A percentile compares a stretch with the other conserved stretches of the same genome.
Conservation (phyloP, 1,140 invertebrate species). For the Sycophaga agraensis region DNA sequence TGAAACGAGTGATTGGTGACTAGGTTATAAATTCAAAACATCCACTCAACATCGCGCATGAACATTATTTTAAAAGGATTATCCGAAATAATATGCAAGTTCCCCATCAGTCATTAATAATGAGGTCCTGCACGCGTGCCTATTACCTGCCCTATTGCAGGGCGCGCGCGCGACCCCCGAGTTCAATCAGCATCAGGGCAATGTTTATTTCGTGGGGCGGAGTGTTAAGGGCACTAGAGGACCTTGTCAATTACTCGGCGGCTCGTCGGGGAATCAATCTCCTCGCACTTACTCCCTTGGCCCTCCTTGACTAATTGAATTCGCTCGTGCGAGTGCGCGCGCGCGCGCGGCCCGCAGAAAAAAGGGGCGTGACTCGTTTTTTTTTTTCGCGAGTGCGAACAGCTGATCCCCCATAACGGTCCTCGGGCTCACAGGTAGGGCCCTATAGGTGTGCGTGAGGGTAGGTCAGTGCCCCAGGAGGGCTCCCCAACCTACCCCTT, state of each 20-base stretch:
- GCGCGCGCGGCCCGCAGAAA: background rate
- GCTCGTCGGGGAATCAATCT: slow-evolving; percentile 1
- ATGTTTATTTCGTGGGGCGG: background rate
- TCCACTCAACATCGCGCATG: too few species aligned
- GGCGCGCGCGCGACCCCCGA: background rate
- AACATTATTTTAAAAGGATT: too few species aligned
- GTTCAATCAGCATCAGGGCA: background rate
- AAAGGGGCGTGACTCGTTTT: slow-evolving; percentile 17
- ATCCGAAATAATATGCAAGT: too few species aligned
- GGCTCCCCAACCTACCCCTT: slow-evolving; percentile 27
- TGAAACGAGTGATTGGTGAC: too few species aligned
- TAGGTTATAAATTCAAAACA: too few species aligned
- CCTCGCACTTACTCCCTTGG: background rate
- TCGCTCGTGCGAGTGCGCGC: background rate
- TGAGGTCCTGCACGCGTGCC: too few species aligned
- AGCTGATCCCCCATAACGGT: slow-evolving; percentile 31
- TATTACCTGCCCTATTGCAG: too few species aligned
- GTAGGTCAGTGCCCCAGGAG: slow-evolving; percentile 49
- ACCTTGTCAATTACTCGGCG: too few species aligned
- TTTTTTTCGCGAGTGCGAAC: slow-evolving; percentile 27
- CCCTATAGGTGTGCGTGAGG: slow-evolving; percentile 31
- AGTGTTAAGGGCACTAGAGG: too few species aligned
- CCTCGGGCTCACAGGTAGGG: background rate
- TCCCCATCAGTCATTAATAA: too few species aligned
- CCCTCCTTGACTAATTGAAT: slow-evolving; percentile 25